These are phyloP conservation scores for Caenorhabditis virilis DNA, from an alignment of 2,888 invertebrate genomes.

Conservation along the genomic window DNA sequence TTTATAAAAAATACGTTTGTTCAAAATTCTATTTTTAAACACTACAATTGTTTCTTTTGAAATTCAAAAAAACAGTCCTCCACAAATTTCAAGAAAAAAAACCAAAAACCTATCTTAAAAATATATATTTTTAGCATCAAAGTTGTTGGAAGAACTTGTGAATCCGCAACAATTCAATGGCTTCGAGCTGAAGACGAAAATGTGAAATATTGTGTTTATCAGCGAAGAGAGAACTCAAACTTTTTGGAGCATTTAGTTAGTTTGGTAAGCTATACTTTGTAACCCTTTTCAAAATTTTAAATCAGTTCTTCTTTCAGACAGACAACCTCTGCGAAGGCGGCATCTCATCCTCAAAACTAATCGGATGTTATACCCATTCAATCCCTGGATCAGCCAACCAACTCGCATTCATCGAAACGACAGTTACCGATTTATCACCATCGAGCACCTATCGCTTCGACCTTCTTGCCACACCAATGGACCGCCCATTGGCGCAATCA, in stretches of 20 bases:
- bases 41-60: no score
- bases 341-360: constrained; percentile 36
- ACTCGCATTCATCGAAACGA: constrained; percentile 48
- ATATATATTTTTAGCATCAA: no score
- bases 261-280: no score
- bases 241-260: constrained; percentile 55
- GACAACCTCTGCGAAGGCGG: constrained; percentile 50
- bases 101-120: no score
- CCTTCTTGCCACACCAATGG: constrained; percentile 48
- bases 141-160: constrained; percentile 41
- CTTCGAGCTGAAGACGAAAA: constrained; percentile 42
- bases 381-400: background rate
- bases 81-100: no score
- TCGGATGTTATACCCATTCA: constrained; percentile 53
- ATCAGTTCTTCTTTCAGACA: no score
- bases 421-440: constrained; percentile 40
- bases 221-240: constrained; percentile 40
- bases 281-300: no score
- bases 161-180: constrained; percentile 50
- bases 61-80: no score
- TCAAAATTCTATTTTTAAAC: no score
- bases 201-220: constrained; percentile 56
- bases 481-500: constrained; percentile 36
- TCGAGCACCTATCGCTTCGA: constrained; percentile 51
- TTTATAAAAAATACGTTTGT: no score